Base-by-base conservation (phyloP, 1,140 invertebrate genomes). In the Coelopa frigida region DNA sequence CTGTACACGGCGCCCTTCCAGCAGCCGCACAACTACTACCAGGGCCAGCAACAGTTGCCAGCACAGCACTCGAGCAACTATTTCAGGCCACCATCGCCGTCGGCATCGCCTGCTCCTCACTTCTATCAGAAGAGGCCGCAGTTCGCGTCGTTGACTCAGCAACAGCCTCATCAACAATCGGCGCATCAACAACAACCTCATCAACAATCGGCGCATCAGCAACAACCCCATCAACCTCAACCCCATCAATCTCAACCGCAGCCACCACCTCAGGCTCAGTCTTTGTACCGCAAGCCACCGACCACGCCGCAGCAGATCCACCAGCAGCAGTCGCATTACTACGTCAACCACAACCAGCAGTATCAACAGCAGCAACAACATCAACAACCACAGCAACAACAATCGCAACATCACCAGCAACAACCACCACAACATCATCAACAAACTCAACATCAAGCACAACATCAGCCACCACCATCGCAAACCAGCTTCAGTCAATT, bases 311-410 rank as follows among this genome's bases (percentile, higher is more conserved):
- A 22, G 24, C 20, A 39, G 10, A 12, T 18, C 38, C n/a, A n/a
- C n/a, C n/a, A n/a, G 39, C 56, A 69, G 21, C 68, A 73, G 20
- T 70, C 72, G 41, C 70, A 69, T n/a, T 66, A 52, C 48, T 73
- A 63, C 63, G 70, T 57, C 50, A 73, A 70, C 50, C 76, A 73
- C 54, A 63, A 63, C 51, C 68, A 63, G 37, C 57, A 65, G 41
- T 65, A 65, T 45, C 50, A 48, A 15, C 53, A 44, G 45, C 46
- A 61, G 53, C 51, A 38, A 32, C 46, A 35, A 39, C 50, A 52
- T 10, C 36, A 51, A n/a, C 44, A 38, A 17, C 29, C 41, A 24
- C 35, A 45, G 12, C 42, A 41, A 20, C 14, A 15, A 39, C 27
- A 52, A 17, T n/a, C 22, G n/a, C 48, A 33, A 23, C 26, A 35